Conservation (phyloP, 2,113 vertebrate genomes). For the Eptesicus fuscus region DNA sequence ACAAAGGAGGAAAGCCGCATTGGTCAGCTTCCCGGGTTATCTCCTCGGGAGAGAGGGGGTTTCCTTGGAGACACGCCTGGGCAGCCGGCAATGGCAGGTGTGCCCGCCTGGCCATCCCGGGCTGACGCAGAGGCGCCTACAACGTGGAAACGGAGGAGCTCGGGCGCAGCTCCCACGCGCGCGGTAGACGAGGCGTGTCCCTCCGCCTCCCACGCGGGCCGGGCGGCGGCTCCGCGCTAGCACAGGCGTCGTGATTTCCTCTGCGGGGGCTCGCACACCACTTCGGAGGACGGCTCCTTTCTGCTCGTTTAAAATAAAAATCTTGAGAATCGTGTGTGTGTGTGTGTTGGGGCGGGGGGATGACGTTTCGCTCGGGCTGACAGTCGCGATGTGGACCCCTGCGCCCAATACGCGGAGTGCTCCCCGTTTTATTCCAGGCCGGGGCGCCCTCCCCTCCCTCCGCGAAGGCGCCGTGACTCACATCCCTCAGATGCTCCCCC, state of each 20-base stretch:
- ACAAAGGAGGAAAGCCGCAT: constrained; percentile 42
- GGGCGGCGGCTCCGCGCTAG: background rate
- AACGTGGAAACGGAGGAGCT: background rate
- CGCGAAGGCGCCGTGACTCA: constrained; percentile 50
- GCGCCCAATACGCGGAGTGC: background rate
- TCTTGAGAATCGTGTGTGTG: background rate
- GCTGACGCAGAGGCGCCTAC: constrained; percentile 18
- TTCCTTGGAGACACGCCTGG: background rate
- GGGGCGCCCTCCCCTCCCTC: constrained; percentile 42
- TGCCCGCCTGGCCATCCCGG: constrained; percentile 14
- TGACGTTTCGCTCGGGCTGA: background rate
- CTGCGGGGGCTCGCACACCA: background rate
- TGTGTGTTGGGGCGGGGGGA: background rate
- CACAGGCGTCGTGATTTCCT: too few relatives aligned
- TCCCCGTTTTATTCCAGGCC: background rate
- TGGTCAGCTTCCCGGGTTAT: background rate
- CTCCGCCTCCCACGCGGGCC: constrained; percentile 1
- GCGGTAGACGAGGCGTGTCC: background rate
- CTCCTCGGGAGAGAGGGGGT: background rate
- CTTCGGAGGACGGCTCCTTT: background rate
- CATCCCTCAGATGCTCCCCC: background rate
- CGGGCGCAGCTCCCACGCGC: constrained; percentile 5
- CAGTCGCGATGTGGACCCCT: background rate
- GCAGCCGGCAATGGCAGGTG: background rate
- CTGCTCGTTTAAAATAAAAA: background rate